Conservation (phyloP, 2,113 vertebrate genomes). For the Phaethon lepturus region DNA sequence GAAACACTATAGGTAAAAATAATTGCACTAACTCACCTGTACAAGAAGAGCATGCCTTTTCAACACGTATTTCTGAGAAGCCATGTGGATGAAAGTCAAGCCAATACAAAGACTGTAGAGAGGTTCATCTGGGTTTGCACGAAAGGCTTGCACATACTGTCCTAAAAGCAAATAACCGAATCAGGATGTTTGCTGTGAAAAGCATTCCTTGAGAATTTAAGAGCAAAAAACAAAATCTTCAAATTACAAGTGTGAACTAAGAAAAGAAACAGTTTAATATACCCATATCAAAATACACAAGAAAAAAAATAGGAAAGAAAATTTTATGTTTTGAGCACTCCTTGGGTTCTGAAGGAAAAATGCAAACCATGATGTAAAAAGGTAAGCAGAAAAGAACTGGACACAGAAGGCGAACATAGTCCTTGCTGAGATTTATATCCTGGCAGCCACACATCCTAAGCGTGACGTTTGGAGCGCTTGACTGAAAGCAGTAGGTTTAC, state of each 20-base stretch:
- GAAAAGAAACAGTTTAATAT: neutral
- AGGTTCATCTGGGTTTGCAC: conserved; percentile 82
- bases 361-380: neutral
- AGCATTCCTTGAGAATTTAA: neutral
- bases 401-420: neutral
- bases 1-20: neutral
- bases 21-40: conserved; percentile 79
- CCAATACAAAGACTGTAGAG: conserved; percentile 91
- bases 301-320: neutral
- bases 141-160: conserved; percentile 95
- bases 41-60: conserved; percentile 91
- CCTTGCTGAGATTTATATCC: neutral
- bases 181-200: neutral
- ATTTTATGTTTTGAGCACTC: neutral
- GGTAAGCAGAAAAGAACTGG: neutral
- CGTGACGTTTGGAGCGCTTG: neutral
- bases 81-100: conserved; percentile 97
- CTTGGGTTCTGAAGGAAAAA: neutral
- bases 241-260: neutral
- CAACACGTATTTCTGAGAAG: conserved; percentile 93
- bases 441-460: neutral
- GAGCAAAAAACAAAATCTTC: neutral
- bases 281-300: neutral
- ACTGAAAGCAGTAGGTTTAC: neutral
- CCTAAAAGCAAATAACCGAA: conserved; percentile 72